Base-by-base conservation (phyloP, 92 coral and sea anemone genomes). In the Pocillopora meandrina region DNA sequence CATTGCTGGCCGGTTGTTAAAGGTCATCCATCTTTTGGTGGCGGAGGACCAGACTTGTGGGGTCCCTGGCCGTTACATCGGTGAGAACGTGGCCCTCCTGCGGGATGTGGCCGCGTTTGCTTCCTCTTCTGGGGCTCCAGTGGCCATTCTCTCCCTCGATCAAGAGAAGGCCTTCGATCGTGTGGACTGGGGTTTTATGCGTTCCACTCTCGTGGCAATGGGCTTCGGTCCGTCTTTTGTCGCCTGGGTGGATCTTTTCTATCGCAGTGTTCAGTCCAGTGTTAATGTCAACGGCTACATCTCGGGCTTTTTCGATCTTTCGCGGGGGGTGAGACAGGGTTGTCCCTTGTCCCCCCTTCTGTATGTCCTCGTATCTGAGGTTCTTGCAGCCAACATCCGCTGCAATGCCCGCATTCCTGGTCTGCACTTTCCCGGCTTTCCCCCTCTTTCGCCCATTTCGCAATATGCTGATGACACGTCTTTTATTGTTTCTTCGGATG, bases 261-360 rank as follows among this genome's bases (percentile, higher is more conserved):
- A 85, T 26, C 13, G 60, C 2, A 35, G 61, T 5, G 52, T 59
- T 1, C 12, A n/a, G 12, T 49, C 55, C 5, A 2, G 49, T 3
- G 71, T 78, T 2, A 17, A 10, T 0, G 74, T 85, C 9, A 85
- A 85, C 36, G 89, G 89, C 0, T 68, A 19, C 23, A 1, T 71
- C 3, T 15, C 79, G 5, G 71, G 78, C 2, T 6, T 9, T 2
- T 56, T 85, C 16, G n/a, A 61, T 0, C 61, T 78, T 9, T 7
- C 61, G 8, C 35, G 89, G 66, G 91, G 94, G 71, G 91, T 91
- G 1, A 57, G 91, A 72, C 90, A 88, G 65, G 94, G 94, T 3
- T 79, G 89, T 42, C 91, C 91, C 56, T 76, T 90, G 31, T 87
- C 86, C 15, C 89, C 93, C 5, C 49, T 87, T 8, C 72, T 90